Evolutionary conservation across 2,888 invertebrate species (phyloP).

Genomic region (Nemurella pictetii): DNA sequence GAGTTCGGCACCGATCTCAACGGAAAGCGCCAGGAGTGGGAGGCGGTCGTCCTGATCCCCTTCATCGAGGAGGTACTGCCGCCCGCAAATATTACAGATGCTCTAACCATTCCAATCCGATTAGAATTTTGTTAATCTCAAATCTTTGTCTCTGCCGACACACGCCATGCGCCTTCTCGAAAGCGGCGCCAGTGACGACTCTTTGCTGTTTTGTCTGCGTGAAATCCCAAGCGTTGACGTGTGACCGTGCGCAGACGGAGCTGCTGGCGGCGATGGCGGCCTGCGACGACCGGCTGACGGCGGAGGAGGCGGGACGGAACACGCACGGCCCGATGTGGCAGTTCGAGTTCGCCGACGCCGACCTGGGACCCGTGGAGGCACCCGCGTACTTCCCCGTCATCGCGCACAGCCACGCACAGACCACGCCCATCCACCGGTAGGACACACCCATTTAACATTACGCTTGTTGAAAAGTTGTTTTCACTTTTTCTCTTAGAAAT

Average conservation of each 20-base stretch:
- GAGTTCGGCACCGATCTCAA: slow-evolving; percentile 94
- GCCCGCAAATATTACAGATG: no score
- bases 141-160: no score
- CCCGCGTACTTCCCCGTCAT: slow-evolving; percentile 67
- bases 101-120: no score
- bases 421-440: slow-evolving; percentile 53
- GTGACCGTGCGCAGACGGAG: slow-evolving; percentile 60
- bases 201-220: no score
- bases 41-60: slow-evolving; percentile 90
- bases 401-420: slow-evolving; percentile 60
- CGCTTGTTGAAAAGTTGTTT: no score
- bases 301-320: slow-evolving; percentile 76
- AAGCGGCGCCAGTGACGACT: no score
- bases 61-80: slow-evolving; percentile 86
- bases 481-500: no score
- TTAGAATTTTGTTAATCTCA: no score
- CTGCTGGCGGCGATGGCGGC: slow-evolving; percentile 77
- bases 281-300: slow-evolving; percentile 65
- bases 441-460: no score
- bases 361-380: slow-evolving; percentile 58
- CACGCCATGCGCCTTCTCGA: no score
- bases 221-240: no score
- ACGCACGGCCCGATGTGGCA: slow-evolving; percentile 84
- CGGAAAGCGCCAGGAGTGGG: slow-evolving; percentile 96
- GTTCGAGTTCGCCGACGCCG: slow-evolving; percentile 66